Evolutionary conservation across 1,140 invertebrate species (phyloP).

Genomic region (Drosophila parvula): DNA sequence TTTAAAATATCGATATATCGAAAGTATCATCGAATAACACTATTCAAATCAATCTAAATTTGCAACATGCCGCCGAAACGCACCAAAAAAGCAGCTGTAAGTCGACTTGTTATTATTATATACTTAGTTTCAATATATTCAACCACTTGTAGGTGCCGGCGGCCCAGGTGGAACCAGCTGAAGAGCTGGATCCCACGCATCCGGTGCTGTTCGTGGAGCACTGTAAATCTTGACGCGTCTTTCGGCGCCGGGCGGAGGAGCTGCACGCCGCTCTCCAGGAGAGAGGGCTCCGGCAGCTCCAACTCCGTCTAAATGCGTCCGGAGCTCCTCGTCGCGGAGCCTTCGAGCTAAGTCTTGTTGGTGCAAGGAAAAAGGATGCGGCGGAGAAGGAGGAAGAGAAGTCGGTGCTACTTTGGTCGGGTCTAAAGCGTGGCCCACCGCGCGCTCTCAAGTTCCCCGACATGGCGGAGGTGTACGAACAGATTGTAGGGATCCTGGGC

Average conservation of each 20-base stretch:
- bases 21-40: too few relatives aligned
- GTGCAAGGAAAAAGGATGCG: constrained; percentile 10
- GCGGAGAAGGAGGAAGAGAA: constrained; percentile 20
- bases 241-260: constrained; percentile 70
- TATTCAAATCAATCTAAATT: background rate
- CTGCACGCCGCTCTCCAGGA: constrained; percentile 56
- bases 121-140: background rate
- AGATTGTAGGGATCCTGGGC: constrained; percentile 27
- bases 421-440: constrained; percentile 68
- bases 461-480: constrained; percentile 32
- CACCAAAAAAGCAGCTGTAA: constrained; percentile 24
- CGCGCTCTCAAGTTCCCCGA: constrained; percentile 74
- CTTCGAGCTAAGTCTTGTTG: constrained; percentile 65
- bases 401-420: constrained; percentile 61
- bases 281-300: constrained; percentile 47
- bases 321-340: constrained; percentile 68
- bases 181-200: constrained; percentile 31
- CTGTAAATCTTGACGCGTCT: constrained; percentile 72
- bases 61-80: constrained; percentile 34
- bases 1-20: too few relatives aligned
- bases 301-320: constrained; percentile 62
- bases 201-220: constrained; percentile 68
- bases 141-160: background rate
- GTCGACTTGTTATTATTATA: too few relatives aligned
- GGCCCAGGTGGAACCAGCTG: background rate